Percentiles rank a stretch among this genome's conserved stretches.
These are phyloP conservation scores for Apocrypta bakeri DNA, from an alignment of 1,140 invertebrate species.

Conservation along the genomic window DNA sequence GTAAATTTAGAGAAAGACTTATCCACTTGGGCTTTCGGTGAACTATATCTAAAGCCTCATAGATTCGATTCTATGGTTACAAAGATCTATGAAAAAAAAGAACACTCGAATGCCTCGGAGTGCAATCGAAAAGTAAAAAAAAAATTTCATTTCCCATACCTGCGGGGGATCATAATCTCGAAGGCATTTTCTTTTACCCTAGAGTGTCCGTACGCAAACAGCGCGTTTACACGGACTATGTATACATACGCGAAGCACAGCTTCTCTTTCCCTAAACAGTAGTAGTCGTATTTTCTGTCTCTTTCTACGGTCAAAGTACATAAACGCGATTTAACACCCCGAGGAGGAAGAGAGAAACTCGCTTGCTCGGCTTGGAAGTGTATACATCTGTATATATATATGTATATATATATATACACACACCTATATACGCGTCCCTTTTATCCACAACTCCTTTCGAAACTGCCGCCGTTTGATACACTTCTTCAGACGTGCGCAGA, in stretches of 20 bases:
- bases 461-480: neutral
- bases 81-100: no score
- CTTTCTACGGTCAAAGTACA: slow-evolving; percentile 8
- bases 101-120: no score
- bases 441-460: neutral
- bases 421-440: neutral
- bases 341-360: slow-evolving; percentile 11
- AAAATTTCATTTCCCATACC: slow-evolving; percentile 7
- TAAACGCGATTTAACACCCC: slow-evolving; percentile 41
- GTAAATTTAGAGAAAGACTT: slow-evolving; percentile 32
- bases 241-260: neutral
- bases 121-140: neutral
- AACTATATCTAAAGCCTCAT: no score
- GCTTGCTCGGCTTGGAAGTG: neutral
- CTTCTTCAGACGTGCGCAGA: no score
- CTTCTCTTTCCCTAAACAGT: neutral
- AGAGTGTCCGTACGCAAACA: neutral
- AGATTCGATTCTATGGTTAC: neutral
- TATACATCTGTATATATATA: neutral
- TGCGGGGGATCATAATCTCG: neutral
- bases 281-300: neutral
- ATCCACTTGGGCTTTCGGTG: no score
- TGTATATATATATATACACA: neutral
- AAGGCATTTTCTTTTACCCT: neutral
- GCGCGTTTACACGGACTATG: neutral